Conservation (phyloP, 2,113 vertebrate species). For the Fukomys damarensis region DNA sequence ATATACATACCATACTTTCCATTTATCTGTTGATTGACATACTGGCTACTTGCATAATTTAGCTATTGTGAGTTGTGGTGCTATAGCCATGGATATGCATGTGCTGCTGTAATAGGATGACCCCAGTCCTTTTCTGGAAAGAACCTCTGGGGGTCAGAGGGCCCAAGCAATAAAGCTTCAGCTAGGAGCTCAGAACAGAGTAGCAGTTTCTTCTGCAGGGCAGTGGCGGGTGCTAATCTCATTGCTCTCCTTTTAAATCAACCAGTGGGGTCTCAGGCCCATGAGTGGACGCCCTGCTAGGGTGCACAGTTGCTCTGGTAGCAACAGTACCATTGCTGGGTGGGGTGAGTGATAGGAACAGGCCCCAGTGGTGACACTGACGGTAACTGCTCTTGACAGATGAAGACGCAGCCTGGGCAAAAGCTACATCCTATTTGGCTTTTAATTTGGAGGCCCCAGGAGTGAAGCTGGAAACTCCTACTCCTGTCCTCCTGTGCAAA, state of each 20-base stretch:
- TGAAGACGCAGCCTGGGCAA: constrained; percentile 85
- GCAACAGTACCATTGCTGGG: neutral
- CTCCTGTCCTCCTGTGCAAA: constrained; percentile 83
- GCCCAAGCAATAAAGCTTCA: neutral
- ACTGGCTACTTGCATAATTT: neutral
- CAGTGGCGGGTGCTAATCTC: neutral
- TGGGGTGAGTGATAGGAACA: constrained; percentile 60
- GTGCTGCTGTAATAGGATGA: neutral
- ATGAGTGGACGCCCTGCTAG: neutral
- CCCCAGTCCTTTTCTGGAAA: neutral
- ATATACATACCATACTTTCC: neutral
- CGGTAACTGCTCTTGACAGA: constrained; percentile 85
- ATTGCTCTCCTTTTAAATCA: neutral
- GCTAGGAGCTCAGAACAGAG: neutral
- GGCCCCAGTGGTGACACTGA: constrained; percentile 73
- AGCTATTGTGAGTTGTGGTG: neutral
- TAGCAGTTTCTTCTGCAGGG: neutral
- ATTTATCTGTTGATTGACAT: neutral
- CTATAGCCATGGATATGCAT: neutral
- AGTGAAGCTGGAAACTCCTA: constrained; percentile 83
- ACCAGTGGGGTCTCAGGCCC: neutral
- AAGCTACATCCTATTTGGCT: constrained; percentile 90
- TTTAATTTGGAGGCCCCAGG: constrained; percentile 89
- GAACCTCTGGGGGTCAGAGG: neutral
- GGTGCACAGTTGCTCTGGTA: neutral